Base-by-base conservation (phyloP, 1,140 invertebrate species). In the Drosophila bipectinata region DNA sequence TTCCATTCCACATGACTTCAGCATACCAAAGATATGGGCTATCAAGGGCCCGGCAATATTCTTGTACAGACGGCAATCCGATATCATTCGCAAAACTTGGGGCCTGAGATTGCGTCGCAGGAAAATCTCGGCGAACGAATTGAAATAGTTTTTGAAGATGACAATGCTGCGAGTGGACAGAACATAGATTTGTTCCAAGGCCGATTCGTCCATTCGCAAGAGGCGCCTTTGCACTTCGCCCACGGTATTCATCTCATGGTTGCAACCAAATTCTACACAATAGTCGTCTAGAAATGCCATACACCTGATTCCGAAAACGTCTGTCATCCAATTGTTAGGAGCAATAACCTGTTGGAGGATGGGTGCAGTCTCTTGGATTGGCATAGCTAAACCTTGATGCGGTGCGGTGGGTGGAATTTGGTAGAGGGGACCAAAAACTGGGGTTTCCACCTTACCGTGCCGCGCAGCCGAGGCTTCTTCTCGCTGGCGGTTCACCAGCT, bases 261-360 rank as follows among this genome's bases (percentile, higher is more conserved):
- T 53, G 32, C 83, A 88, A 15, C 39, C 18, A 0, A 15, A n/a
- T 7, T 1, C 3, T 0, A 2, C 1, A 14, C 83, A 88, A 0
- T 6, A 5, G 1, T 45, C 34, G 5, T 69, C 45, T 1, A 87
- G 24, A 57, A 12, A 53, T 0, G 1, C n/a, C 47, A 57, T 56
- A 34, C 83, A 88, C n/a, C 66, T 78, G 3, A 62, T 41, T 6
- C 79, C 83, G 60, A 88, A 79, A 0, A 66, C 4, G 0, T 44
- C 12, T 15, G 14, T 12, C 3, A 52, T n/a, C 10, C 28, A 47
- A 6, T 24, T 4, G 1, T 41, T 51, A 5, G 26, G 5, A 6
- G 6, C 5, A 30, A 14, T 7, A 9, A 3, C 15, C 1, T 37
- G 21, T 39, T 4, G n/a, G 10, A 12, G 10, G 9, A 12, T 37